Conservation (phyloP, 2,888 invertebrate genomes). For the Chydorus sphaericus region DNA sequence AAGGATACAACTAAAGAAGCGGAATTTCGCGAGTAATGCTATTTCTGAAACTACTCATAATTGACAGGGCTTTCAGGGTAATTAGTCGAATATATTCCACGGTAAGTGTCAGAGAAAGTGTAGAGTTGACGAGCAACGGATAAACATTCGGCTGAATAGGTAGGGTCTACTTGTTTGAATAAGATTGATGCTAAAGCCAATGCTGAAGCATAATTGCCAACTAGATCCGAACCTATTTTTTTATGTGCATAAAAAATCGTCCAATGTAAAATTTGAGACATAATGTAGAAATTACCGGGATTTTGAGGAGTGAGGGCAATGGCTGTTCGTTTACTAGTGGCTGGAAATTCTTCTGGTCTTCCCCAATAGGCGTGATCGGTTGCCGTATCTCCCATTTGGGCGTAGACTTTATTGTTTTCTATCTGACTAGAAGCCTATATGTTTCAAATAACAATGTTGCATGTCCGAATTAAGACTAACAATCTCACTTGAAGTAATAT, state of each 20-base stretch:
- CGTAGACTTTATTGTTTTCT: slow-evolving; percentile 39
- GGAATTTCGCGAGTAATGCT: too few species aligned
- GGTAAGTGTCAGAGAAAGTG: slow-evolving; percentile 19
- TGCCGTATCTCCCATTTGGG: slow-evolving; percentile 41
- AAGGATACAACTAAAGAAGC: too few species aligned
- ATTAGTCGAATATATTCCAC: slow-evolving; percentile 20
- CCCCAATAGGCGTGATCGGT: slow-evolving; percentile 45
- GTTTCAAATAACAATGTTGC: too few species aligned
- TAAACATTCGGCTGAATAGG: slow-evolving; percentile 19
- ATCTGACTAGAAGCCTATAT: too few species aligned
- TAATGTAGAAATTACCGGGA: too few species aligned
- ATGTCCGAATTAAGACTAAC: too few species aligned
- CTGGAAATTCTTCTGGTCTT: slow-evolving; percentile 39
- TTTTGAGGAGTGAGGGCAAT: slow-evolving; percentile 39
- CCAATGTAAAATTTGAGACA: too few species aligned
- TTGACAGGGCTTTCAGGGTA: too few species aligned
- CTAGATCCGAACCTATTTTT: slow-evolving; percentile 24
- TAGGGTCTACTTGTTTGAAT: slow-evolving; percentile 19
- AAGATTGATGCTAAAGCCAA: slow-evolving; percentile 26
- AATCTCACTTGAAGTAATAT: too few species aligned
- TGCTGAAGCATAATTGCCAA: slow-evolving; percentile 28
- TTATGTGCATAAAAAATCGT: too few species aligned
- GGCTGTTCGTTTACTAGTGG: slow-evolving; percentile 40
- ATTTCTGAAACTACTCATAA: too few species aligned
- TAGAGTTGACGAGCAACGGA: slow-evolving; percentile 19